Conservation (phyloP, 2,888 invertebrate genomes). For the Neocrepidodera transversa region DNA sequence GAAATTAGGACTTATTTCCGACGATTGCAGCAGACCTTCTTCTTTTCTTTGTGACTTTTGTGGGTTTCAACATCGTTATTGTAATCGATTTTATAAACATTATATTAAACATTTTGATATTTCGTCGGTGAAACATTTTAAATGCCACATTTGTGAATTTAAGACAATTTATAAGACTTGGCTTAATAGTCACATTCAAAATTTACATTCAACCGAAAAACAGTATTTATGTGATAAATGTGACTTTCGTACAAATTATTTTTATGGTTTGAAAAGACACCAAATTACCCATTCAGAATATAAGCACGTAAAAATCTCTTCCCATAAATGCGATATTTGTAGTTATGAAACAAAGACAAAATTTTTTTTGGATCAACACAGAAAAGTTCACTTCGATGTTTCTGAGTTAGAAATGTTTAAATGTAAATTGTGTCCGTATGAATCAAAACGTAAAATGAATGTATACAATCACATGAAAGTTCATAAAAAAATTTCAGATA, state of each 20-base stretch:
- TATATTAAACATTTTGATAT: not conserved
- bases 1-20: no score
- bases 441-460: constrained; percentile 2
- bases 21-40: no score
- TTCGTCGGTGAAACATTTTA: not conserved
- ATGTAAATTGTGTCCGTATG: constrained; percentile 7
- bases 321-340: not conserved
- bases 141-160: constrained; percentile 2
- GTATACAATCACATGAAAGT: not conserved
- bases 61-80: not conserved
- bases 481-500: constrained; percentile 10
- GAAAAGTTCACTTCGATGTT: not conserved
- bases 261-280: not conserved
- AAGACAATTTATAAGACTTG: not conserved
- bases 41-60: not conserved
- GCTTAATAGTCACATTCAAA: not conserved
- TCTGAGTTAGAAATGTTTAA: not conserved
- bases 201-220: not conserved
- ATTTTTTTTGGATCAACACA: not conserved
- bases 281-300: not conserved
- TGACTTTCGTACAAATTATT: not conserved
- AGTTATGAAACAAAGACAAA: not conserved
- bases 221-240: not conserved
- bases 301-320: not conserved
- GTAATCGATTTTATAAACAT: not conserved